Evolutionary conservation across 2,888 invertebrate species (phyloP).

Genomic region (Oxytorus armatus): DNA sequence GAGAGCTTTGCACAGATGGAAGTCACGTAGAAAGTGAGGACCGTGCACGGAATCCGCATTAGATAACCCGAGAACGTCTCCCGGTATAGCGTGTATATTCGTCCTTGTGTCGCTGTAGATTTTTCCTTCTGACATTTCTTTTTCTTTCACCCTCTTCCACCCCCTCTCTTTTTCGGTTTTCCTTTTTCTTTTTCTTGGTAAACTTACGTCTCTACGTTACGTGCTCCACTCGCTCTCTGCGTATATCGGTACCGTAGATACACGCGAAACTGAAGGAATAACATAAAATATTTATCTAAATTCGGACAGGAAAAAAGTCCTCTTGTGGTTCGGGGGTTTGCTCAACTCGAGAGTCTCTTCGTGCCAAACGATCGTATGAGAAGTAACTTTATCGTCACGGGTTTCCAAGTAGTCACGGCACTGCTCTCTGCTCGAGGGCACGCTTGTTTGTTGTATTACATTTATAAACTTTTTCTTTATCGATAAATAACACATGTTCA

Average conservation of each 20-base stretch:
- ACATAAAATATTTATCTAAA: slow-evolving; percentile 54
- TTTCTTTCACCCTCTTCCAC: neutral
- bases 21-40: slow-evolving; percentile 68
- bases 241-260: neutral
- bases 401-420: too few relatives aligned
- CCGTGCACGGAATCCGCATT: slow-evolving; percentile 68
- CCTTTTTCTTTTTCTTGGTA: slow-evolving; percentile 9
- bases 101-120: slow-evolving; percentile 15
- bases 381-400: too few relatives aligned
- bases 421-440: too few relatives aligned
- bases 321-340: slow-evolving; percentile 3
- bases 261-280: slow-evolving; percentile 30
- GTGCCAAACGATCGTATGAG: too few relatives aligned
- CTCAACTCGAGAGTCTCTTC: neutral
- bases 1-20: slow-evolving; percentile 60
- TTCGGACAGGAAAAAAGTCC: slow-evolving; percentile 30
- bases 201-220: slow-evolving; percentile 37
- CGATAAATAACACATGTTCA: too few relatives aligned
- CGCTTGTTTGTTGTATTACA: too few relatives aligned
- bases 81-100: too few relatives aligned
- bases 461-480: too few relatives aligned
- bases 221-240: slow-evolving; percentile 7
- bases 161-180: neutral
- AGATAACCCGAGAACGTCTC: slow-evolving; percentile 62
- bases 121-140: slow-evolving; percentile 18